These are phyloP conservation scores for Rapana venosa DNA, from an alignment of 2,888 invertebrate species.

Conservation along the genomic window DNA sequence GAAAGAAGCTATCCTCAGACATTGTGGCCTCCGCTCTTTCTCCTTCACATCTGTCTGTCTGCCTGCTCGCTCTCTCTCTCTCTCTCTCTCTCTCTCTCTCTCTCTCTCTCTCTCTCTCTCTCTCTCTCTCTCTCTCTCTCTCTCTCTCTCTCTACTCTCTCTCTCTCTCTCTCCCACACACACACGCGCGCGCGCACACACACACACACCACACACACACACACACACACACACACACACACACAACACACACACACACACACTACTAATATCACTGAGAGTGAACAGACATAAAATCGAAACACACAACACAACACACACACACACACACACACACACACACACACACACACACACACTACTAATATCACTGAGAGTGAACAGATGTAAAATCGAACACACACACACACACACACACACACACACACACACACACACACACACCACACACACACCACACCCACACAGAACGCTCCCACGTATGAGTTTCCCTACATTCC, in stretches of 20 bases:
- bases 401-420: too few relatives aligned
- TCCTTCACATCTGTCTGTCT: neutral
- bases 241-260: neutral
- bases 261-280: neutral
- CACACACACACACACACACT: slow-evolving; percentile 1
- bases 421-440: too few relatives aligned
- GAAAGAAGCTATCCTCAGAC: too few relatives aligned
- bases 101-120: neutral
- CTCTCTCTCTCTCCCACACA: neutral
- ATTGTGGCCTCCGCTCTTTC: neutral
- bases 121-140: neutral
- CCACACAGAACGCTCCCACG: too few relatives aligned
- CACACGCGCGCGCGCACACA: too few relatives aligned
- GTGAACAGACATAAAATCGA: neutral
- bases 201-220: too few relatives aligned
- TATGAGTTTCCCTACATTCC: too few relatives aligned
- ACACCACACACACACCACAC: too few relatives aligned
- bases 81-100: neutral
- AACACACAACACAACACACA: neutral
- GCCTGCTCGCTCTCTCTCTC: neutral
- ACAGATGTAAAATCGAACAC: too few relatives aligned
- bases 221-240: neutral
- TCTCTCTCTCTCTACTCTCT: neutral
- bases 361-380: too few relatives aligned
- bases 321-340: neutral